Evolutionary conservation across 2,113 vertebrate genomes (phyloP), one percentile per base, ranked within the genome.

Genomic region (Pterocles orientalis): DNA sequence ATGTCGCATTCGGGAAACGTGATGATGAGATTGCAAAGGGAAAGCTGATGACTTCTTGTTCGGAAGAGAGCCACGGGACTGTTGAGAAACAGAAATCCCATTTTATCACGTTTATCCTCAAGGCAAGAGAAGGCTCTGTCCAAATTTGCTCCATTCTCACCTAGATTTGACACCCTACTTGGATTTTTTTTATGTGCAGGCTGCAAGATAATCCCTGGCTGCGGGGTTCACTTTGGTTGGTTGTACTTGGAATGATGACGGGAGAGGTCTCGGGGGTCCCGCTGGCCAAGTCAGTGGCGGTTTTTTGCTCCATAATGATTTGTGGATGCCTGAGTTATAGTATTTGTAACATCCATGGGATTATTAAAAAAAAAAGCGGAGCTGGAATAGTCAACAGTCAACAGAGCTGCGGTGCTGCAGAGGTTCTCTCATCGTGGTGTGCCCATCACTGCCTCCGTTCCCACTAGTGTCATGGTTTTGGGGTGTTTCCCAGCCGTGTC

Each of bases 1-100:
- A 20, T 23, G 62, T 51, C 2, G 5, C 1, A 2, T 33, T 53
- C 0, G 7, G 82, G 68, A 64, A 48, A 4, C 0, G 1, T 4
- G 31, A 13, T 20, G 60, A 14, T 56, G 68, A 56, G 83, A 18
- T 45, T 64, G 41, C 26, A 33, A 26, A 36, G 60, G 41, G 29
- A 53, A 61, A 18, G 62, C 2, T 29, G 10, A 41, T 41, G 41
- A 14, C 5, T 31, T 64, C 18, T 43, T 9, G 58, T 66, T 66
- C 1, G 6, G 24, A 51, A 39, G 13, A 19, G 39, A 54, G 60
- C 13, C 50, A 7, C 26, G 11, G 34, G 29, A 10, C 28, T 50
- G 17, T 14, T 45, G 47, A 51, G 75, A 47, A 73, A 31, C 19
- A 83, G 33, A 45, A 75, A 50, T 53, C 34, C 3, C 20, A 5